A percentile compares a stretch with the other conserved stretches of the same genome.
Conservation (phyloP, 2,797 vertebrate species). For the Cirrhinus mrigala region DNA sequence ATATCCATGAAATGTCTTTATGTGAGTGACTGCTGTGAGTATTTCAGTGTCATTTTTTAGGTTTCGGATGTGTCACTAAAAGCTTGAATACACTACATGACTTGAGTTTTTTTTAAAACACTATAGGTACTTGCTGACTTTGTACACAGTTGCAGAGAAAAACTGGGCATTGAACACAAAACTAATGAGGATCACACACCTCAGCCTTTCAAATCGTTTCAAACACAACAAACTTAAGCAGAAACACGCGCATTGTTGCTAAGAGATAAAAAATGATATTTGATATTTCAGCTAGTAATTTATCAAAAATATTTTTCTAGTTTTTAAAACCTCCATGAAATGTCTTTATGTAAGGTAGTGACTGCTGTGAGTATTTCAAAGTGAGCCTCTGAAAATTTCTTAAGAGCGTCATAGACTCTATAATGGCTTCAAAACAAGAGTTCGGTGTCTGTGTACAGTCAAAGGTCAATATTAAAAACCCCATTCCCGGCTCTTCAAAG, state of each 20-base stretch:
- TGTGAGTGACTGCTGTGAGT: too few relatives aligned
- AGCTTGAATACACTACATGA: neutral
- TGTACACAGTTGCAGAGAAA: neutral
- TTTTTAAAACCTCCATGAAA: neutral
- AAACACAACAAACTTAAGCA: neutral
- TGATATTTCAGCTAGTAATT: neutral
- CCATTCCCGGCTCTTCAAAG: conserved; percentile 49
- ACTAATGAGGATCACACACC: neutral
- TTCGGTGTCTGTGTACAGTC: neutral
- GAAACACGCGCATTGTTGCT: neutral
- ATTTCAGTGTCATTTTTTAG: neutral
- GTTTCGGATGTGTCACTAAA: neutral
- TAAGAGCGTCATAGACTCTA: conserved; percentile 14
- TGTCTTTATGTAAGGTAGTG: neutral
- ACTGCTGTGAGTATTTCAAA: conserved; percentile 20
- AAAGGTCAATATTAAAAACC: conserved; percentile 54
- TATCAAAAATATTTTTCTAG: neutral
- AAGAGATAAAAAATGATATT: neutral
- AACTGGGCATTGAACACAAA: neutral
- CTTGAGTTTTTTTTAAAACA: neutral
- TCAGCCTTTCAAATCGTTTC: neutral
- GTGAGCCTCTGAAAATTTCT: conserved; percentile 29
- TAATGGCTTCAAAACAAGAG: conserved; percentile 49
- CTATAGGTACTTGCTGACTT: too few relatives aligned
- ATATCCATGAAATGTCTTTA: too few relatives aligned